phyloP scores from a whole-genome alignment of 2,888 invertebrate species.

The Diadegma fenestrale region DNA sequence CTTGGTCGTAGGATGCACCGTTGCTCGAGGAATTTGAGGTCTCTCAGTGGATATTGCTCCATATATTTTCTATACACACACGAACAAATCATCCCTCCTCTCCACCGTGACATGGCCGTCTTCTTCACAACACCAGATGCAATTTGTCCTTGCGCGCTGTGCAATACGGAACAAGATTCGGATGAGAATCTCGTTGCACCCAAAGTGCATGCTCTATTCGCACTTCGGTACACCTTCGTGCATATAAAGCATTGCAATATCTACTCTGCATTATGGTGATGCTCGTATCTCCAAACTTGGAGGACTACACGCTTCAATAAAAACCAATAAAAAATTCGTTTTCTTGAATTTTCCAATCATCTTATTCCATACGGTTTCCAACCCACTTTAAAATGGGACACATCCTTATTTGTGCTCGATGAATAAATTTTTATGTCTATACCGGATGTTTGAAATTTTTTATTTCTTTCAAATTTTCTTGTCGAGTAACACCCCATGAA shows the following conservation, averaged over 20 bases:
- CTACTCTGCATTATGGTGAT: conserved; percentile 29
- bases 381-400: background rate
- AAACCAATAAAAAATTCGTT: background rate
- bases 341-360: background rate
- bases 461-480: no score
- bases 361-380: background rate
- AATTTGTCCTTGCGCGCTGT: conserved; percentile 62
- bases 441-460: no score
- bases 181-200: conserved; percentile 55
- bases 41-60: conserved; percentile 40
- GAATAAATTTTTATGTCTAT: background rate
- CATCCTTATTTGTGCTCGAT: background rate
- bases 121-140: conserved; percentile 52
- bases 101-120: conserved; percentile 1
- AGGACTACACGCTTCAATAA: background rate
- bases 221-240: conserved; percentile 38
- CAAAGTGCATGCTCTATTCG: conserved; percentile 65
- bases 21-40: conserved; percentile 63
- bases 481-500: no score
- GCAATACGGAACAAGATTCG: conserved; percentile 61
- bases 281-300: background rate
- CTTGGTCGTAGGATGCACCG: conserved; percentile 45
- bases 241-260: conserved; percentile 52
- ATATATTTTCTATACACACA: conserved; percentile 15
- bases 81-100: conserved; percentile 8